Base-by-base conservation (phyloP, 2,113 vertebrate species). In the Channa argus region DNA sequence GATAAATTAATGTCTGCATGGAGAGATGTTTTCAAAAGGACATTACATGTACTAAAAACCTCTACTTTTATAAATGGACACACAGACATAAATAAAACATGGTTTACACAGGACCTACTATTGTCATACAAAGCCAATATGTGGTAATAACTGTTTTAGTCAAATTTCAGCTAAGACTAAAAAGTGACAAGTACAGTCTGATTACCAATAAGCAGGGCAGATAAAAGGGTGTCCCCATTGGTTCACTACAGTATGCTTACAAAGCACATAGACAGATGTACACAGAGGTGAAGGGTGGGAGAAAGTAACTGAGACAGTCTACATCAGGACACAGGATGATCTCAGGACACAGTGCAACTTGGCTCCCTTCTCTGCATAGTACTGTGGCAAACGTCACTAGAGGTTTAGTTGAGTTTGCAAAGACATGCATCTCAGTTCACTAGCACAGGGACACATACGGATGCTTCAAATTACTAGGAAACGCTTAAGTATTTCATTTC, bases 201-300 rank as follows among this genome's bases (percentile, higher is more conserved):
- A 79, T 75, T 33, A 77, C 58, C 71, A 79, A 79, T 37, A 62
- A 78, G 85, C 78, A 75, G 46, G 8, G 0, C 43, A 63, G 63
- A 86, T 46, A 83, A 66, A 59, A 9, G 64, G 43, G 36, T 69
- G 61, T 34, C 49, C 39, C 39, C 63, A 37, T 44, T 55, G 80
- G n/a, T 49, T 41, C 54, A 58, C 69, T 63, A 15, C 78, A 77
- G 71, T 43, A 86, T 83, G 83, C 56, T 47, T 71, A 83, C 77
- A 83, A 83, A 81, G 70, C 71, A 86, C 83, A 72, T 62, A 0
- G 58, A 67, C 71, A 71, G 71, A 74, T 59, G 72, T 74, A 83
- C 63, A 50, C 4, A 74, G 79, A 74, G 39, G 71, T 68, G 74
- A 68, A 34, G 43, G 70, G 55, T 52, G 3, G 6, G 36, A 61